These are phyloP conservation scores for Galerucella nymphaeae DNA, from an alignment of 2,888 invertebrate species.

Conservation along the genomic window DNA sequence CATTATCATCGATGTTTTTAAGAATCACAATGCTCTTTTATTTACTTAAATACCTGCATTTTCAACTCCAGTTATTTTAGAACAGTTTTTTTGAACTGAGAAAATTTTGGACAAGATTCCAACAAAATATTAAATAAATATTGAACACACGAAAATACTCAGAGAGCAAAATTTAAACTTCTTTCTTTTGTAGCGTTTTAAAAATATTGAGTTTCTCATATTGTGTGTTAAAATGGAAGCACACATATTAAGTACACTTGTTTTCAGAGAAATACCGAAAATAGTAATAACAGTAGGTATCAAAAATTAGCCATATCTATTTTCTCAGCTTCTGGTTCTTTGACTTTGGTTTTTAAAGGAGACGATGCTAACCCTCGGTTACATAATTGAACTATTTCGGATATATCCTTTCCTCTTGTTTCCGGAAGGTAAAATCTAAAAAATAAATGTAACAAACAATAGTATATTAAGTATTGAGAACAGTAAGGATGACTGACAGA, in stretches of 20 bases:
- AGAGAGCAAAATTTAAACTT: background rate
- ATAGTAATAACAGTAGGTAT: background rate
- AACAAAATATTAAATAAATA: no score
- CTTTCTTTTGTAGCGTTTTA: background rate
- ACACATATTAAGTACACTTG: constrained; percentile 32
- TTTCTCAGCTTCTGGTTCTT: constrained; percentile 17
- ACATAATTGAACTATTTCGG: constrained; percentile 73
- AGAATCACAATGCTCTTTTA: no score
- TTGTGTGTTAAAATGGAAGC: constrained; percentile 24
- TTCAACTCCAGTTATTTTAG: no score
- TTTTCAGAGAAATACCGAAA: background rate
- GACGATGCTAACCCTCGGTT: constrained; percentile 69
- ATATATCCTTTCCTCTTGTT: constrained; percentile 76
- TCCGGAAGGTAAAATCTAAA: constrained; percentile 79
- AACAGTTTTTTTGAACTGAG: no score
- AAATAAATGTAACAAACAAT: constrained; percentile 40
- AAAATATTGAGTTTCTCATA: background rate
- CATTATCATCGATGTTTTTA: no score
- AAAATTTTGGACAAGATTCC: no score
- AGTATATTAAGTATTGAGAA: no score
- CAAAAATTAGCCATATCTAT: constrained; percentile 4
- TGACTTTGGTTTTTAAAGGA: constrained; percentile 40
- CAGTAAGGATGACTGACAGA: no score
- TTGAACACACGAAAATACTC: no score
- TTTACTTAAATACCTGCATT: no score